These are phyloP conservation scores for Silurus meridionalis DNA, from an alignment of 2,113 vertebrate species.

Conservation along the genomic window DNA sequence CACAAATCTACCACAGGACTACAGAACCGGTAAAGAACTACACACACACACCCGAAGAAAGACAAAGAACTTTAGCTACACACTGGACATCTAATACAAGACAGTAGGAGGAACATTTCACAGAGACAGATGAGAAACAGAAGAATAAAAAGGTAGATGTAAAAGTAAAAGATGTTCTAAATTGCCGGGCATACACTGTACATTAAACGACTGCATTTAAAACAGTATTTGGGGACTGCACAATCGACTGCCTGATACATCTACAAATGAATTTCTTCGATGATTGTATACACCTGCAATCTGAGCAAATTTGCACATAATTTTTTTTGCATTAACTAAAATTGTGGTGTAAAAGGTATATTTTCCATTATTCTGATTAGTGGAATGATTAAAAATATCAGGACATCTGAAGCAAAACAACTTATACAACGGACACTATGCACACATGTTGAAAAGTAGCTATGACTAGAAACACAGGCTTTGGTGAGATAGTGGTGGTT, in stretches of 20 bases:
- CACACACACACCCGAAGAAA: background rate
- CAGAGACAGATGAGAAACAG: background rate
- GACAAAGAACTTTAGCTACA: background rate
- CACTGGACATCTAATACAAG: background rate
- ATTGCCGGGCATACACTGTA: too few relatives aligned
- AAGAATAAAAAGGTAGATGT: background rate
- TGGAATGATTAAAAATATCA: too few relatives aligned
- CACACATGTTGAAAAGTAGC: too few relatives aligned
- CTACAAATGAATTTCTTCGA: too few relatives aligned
- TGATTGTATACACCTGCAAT: background rate
- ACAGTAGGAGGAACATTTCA: background rate
- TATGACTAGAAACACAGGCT: too few relatives aligned
- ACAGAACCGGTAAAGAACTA: background rate
- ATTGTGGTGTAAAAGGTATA: too few relatives aligned
- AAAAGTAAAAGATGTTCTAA: background rate
- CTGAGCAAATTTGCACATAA: background rate
- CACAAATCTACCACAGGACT: background rate
- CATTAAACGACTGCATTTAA: too few relatives aligned
- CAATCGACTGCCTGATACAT: background rate
- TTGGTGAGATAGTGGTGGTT: too few relatives aligned
- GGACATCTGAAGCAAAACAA: too few relatives aligned
- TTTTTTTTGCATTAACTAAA: too few relatives aligned
- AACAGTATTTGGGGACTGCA: background rate
- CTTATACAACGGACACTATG: too few relatives aligned
- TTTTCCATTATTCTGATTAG: too few relatives aligned